Base-by-base conservation (phyloP, 2,888 invertebrate genomes). In the Harpagoxenus sublaevis region DNA sequence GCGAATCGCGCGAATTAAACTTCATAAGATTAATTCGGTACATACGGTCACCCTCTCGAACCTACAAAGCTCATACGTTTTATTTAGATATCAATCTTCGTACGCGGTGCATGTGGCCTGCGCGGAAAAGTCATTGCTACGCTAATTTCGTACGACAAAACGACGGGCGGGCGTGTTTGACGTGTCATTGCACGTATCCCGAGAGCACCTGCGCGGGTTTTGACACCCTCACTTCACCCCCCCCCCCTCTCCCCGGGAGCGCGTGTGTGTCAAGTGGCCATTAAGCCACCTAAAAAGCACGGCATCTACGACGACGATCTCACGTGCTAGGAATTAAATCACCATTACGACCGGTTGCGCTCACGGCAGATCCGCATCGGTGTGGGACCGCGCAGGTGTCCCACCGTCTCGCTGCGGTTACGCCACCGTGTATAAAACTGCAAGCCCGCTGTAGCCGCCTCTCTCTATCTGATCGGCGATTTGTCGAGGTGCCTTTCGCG, bases 331-430 rank as follows among this genome's bases (percentile, higher is more conserved):
- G 92, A 94, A 94, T 94, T 94, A 94, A 94, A 94, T 94, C 92
- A 92, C 91, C 92, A 92, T 94, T 93, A 92, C 91, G 92, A 90
- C 89, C 89, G 91, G 91, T 92, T 88, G 91, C 88, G 91, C 86
- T 87, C 70, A 89, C 90, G 85, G 84, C 87, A 92, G 92, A 92
- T 92, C 89, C 89, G 84, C 90, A 92, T 92, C 92, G 90, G 91
- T 92, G 94, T 93, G 94, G 92, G 93, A 94, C 87, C 86, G 88
- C 88, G 92, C 94, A 94, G 94, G 94, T 94, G 94, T 93, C 91
- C 85, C 28, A 9, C 23, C 77, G 88, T 89, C 84, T 89, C 86
- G 86, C 78, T 81, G 85, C 39, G 84, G 89, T 90, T 90, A 89
- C 90, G 89, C 87, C 83, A 86, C 62, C 87, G 60, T 35, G 71